Percentiles rank a stretch among this genome's conserved stretches.
phyloP scores from a whole-genome alignment of 2,113 vertebrate species.

The Gallinago jamesoni region DNA sequence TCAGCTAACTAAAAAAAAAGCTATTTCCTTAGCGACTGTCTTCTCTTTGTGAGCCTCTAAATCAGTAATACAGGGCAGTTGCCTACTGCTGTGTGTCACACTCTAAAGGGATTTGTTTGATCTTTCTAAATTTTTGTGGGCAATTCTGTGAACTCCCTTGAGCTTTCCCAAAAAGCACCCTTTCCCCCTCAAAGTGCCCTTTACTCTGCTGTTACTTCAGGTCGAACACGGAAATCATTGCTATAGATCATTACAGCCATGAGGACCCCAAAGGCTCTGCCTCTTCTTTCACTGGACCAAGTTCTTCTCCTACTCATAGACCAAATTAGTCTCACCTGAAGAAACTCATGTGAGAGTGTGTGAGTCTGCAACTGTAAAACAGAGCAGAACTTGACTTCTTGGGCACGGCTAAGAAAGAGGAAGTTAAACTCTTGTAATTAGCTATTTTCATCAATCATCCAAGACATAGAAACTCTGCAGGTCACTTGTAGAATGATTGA shows the following conservation, averaged over 20 bases:
- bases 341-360: background rate
- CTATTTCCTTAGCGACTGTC: background rate
- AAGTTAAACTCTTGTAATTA: background rate
- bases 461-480: background rate
- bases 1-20: background rate
- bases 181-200: background rate
- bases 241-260: fast-evolving
- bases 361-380: background rate
- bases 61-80: background rate
- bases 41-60: background rate
- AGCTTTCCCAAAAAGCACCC: background rate
- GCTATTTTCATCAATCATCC: background rate
- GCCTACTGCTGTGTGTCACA: background rate
- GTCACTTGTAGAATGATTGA: background rate
- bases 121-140: background rate
- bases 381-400: background rate
- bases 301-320: background rate
- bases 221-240: background rate
- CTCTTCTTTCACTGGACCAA: background rate
- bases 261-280: background rate
- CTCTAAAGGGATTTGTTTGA: background rate
- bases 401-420: background rate
- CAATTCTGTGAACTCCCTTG: background rate
- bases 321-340: background rate
- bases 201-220: background rate